Base-by-base conservation (phyloP, 2,888 invertebrate genomes). In the Sphinx pinastri region DNA sequence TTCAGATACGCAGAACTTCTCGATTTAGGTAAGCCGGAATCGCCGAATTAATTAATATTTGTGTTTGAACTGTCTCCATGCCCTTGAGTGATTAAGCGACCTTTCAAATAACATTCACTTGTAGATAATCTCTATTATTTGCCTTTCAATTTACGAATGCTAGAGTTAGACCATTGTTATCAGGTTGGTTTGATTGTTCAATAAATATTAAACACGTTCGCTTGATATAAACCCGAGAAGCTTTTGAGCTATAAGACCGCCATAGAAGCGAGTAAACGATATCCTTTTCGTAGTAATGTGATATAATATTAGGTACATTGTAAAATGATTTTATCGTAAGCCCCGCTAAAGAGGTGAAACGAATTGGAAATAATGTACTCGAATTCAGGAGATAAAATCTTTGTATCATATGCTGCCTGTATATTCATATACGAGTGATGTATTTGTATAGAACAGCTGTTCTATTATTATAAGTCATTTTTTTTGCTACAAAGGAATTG, bases 21-120 rank as follows among this genome's bases (percentile, higher is more conserved):
- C 87, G 82, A 90, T 91, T 92, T 91, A 92, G 89, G 89, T 90
- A 88, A 89, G 83, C 87, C 88, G 88, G 88, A 90, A 92, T 88
- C 84, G 87, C 87, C 87, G 87, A 88, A 88, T 89, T 93, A 92
- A 93, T 93, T 93, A 92, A 93, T 93, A 92, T 93, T 92, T 93
- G 91, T 90, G 86, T 92, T 92, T 89, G 84, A 90, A 90, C 90
- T 89, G 90, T 89, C 91, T 88, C 87, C 86, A 82, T 88, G 89
- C 88, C 90, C 89, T 89, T 90, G 88, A 88, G 90, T 91, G 89
- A 92, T 91, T 91, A 92, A 90, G 85, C 83, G 88, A 88, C 90
- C 89, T 89, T 89, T 88, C 89, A 85, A 90, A 90, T 88, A 88
- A 87, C 87, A 84, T 86, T 90, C 89, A 88, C 82, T 85, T 85